Evolutionary conservation across 2,113 vertebrate genomes (phyloP).

Genomic region (Sinocyclocheilus maitianheensis): DNA sequence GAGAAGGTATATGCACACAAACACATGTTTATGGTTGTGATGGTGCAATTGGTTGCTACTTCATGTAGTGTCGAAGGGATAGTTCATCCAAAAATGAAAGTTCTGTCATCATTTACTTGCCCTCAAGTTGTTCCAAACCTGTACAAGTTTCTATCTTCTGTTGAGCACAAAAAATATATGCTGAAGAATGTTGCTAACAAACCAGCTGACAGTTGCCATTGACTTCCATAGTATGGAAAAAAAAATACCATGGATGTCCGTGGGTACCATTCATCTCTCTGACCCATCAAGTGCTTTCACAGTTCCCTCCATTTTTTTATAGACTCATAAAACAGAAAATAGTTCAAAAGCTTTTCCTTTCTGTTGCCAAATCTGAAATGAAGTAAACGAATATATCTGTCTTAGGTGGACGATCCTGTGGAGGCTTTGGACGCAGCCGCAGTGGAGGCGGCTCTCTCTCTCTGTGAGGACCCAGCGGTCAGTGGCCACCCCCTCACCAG

Average conservation of each 20-base stretch:
- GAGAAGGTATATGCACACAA: constrained; percentile 84
- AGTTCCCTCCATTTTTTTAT: neutral
- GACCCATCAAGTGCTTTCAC: neutral
- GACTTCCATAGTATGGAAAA: neutral
- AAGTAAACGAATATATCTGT: constrained; percentile 26
- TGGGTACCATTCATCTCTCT: neutral
- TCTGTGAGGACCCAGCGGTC: constrained; percentile 92
- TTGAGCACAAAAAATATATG: neutral
- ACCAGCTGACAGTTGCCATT: neutral
- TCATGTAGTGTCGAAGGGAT: neutral
- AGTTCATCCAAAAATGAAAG: neutral
- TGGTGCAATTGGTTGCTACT: neutral
- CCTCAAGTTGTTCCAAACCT: neutral
- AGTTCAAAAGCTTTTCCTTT: constrained; percentile 4
- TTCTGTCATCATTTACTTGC: neutral
- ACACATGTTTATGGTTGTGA: neutral
- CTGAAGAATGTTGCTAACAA: neutral
- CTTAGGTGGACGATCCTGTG: constrained; percentile 91
- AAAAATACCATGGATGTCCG: neutral
- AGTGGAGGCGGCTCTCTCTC: constrained; percentile 93
- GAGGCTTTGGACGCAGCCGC: constrained; percentile 94
- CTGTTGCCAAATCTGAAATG: constrained; percentile 40
- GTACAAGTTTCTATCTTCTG: neutral
- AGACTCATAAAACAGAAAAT: neutral
- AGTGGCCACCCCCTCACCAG: constrained; percentile 86